Conservation (phyloP, 2,113 vertebrate genomes). For the Sialia sialis region DNA sequence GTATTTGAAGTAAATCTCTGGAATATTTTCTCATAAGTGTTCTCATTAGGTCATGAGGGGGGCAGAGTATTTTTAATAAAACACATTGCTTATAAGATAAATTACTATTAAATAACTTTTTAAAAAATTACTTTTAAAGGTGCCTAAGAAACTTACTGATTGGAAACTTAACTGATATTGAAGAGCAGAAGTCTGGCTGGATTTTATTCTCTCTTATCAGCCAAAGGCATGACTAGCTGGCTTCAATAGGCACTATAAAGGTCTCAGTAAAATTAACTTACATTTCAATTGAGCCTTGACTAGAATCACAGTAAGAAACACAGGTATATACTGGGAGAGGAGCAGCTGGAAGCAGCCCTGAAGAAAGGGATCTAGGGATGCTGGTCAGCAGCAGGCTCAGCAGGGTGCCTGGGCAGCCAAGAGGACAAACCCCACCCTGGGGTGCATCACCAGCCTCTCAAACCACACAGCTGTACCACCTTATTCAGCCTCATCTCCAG, state of each 20-base stretch:
- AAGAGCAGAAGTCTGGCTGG: not conserved
- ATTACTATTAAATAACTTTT: not conserved
- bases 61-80: not conserved
- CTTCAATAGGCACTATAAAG: not conserved
- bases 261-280: not conserved
- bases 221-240: not conserved
- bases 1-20: not conserved
- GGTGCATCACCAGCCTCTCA: not conserved
- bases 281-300: not conserved
- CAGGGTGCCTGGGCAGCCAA: rapidly evolving
- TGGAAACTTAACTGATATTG: not conserved
- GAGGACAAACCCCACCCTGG: not conserved
- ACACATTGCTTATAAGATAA: not conserved
- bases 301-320: not conserved
- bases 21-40: not conserved
- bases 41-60: not conserved
- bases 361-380: not conserved
- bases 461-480: not conserved
- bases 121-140: not conserved
- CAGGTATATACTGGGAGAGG: rapidly evolving
- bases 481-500: not conserved
- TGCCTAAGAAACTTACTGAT: not conserved
- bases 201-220: not conserved
- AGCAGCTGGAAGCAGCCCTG: not conserved
- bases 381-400: not conserved